Evolutionary conservation across 2,888 invertebrate genomes (phyloP), one percentile per base, ranked within the genome.

Genomic region (Aproaerema taeniolella): DNA sequence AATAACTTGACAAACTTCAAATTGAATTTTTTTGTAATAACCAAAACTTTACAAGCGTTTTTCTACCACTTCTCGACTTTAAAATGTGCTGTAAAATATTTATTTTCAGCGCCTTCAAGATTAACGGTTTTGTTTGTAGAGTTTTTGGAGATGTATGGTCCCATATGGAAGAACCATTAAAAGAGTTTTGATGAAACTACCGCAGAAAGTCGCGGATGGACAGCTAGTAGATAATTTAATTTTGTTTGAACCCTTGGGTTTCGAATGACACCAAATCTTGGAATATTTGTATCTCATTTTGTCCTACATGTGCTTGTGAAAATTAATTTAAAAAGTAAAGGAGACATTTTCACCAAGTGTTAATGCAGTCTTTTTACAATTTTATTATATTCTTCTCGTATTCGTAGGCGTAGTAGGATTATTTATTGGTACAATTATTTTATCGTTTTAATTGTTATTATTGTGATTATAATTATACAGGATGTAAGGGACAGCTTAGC

Each of bases 351-450:
- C 20, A n/a, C 20, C 20, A 20, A 20, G 20, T 4, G 20, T 20
- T 20, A 6, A 8, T 8, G 5, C 8, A 8, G 8, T 8, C 20
- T 6, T 20, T 8, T 8, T 8, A 20, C 20, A 20, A 8, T n/a
- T 9, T 26, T 26, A 9, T 9, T n/a, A 2, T 26, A 12, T 29
- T 11, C n/a, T 12, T 2, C 5, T 29, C 4, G 11, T 29, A 29
- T 9, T 13, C 9, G 13, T 29, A 29, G 12, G 13, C 4, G n/a
- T 5, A 29, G 3, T 29, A 29, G 29, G 5, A 3, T 2, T 29
- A 29, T 29, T 29, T 29, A 29, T 29, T 29, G 29, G 29, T 29
- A 29, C 29, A 29, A 29, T 29, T 29, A 29, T 13, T 29, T 29
- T 29, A 29, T 29, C 12, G 12, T 12, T 29, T 20, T 20, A 7